Conservation (phyloP, 2,888 invertebrate species). For the Tetramorium bicarinatum region DNA sequence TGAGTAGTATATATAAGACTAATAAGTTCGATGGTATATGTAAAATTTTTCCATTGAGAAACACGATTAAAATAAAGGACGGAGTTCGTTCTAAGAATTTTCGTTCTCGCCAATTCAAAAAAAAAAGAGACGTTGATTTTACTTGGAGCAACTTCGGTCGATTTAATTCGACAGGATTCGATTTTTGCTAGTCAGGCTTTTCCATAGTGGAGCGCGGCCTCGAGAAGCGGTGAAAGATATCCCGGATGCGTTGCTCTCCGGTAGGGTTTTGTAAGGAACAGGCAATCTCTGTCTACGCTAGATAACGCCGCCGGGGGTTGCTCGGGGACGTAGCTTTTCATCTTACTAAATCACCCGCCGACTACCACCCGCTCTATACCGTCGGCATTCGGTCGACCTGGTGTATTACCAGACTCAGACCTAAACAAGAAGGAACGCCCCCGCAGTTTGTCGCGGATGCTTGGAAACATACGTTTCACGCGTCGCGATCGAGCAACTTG, state of each 20-base stretch:
- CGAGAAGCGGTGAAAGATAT: constrained; percentile 78
- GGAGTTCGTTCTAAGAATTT: neutral
- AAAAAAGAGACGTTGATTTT: neutral
- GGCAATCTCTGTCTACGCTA: constrained; percentile 83
- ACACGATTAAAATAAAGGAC: neutral
- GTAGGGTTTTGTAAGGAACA: constrained; percentile 79
- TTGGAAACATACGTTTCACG: constrained; percentile 32
- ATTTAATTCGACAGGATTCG: constrained; percentile 61
- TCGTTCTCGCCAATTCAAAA: constrained; percentile 26
- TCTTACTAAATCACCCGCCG: constrained; percentile 81
- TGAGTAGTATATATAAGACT: neutral
- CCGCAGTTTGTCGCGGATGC: constrained; percentile 49
- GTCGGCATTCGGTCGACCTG: constrained; percentile 51
- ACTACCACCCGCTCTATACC: constrained; percentile 59
- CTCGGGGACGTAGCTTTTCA: constrained; percentile 79
- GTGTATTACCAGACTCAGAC: constrained; percentile 56
- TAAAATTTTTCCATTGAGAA: neutral
- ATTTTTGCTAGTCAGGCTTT: constrained; percentile 57
- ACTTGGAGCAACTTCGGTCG: neutral
- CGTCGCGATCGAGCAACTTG: constrained; percentile 12
- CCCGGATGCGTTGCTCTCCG: constrained; percentile 76
- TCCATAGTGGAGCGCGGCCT: constrained; percentile 58
- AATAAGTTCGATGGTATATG: neutral
- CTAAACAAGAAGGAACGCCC: constrained; percentile 69
- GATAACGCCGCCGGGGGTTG: constrained; percentile 78